A percentile compares a stretch with the other conserved stretches of the same genome.
These are phyloP conservation scores for Zapus hudsonius DNA, from an alignment of 2,113 vertebrate genomes.

Conservation along the genomic window DNA sequence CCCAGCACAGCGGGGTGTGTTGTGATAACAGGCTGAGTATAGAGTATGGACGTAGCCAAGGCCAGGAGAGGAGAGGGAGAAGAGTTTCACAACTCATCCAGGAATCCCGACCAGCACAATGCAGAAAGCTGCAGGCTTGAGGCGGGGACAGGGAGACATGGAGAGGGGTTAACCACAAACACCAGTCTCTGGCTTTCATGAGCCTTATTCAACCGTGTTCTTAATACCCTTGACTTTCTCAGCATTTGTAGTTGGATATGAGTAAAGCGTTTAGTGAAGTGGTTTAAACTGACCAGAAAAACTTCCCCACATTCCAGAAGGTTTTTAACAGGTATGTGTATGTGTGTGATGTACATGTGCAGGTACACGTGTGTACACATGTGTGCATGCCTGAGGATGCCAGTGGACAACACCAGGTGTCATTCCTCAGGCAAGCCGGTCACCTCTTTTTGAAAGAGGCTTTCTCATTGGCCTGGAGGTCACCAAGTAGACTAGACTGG, in stretches of 20 bases:
- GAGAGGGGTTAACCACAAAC: neutral
- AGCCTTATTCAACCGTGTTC: neutral
- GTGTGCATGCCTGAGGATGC: no score
- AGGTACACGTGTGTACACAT: no score
- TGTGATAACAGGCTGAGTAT: neutral
- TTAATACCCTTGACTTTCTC: neutral
- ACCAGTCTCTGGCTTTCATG: neutral
- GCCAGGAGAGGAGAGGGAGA: neutral
- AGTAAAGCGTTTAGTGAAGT: neutral
- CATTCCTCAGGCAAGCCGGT: no score
- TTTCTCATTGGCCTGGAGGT: no score
- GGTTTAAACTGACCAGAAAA: conserved; percentile 10
- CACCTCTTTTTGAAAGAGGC: neutral
- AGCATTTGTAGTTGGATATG: neutral
- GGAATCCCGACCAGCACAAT: neutral
- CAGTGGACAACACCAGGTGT: no score
- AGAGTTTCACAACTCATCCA: neutral
- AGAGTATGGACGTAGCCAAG: neutral
- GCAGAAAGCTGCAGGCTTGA: neutral
- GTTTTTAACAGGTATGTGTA: neutral
- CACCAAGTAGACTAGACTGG: no score
- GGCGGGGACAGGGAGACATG: neutral
- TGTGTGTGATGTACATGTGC: no score
- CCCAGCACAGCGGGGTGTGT: neutral
- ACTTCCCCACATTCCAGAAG: neutral